These are phyloP conservation scores for Anneissia japonica DNA, from an alignment of 35 echinoderm and acorn worm genomes.

Conservation along the genomic window DNA sequence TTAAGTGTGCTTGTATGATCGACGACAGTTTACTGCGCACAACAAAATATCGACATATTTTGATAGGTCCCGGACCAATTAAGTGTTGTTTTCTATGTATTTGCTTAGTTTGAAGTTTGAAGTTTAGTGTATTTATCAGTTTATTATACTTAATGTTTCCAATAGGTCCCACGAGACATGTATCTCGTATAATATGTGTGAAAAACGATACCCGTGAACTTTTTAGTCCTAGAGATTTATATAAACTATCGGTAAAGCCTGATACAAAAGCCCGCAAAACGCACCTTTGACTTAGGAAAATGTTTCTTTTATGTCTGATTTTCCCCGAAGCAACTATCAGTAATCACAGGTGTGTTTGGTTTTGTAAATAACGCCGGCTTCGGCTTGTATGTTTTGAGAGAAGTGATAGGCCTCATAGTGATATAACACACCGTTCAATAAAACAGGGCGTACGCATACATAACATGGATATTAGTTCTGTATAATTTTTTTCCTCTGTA, in stretches of 20 bases:
- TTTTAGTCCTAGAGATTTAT: background rate
- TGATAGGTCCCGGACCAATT: background rate
- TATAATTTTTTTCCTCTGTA: too few species aligned
- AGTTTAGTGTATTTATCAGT: background rate
- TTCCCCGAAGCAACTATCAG: background rate
- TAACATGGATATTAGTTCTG: too few species aligned
- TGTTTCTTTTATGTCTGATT: background rate
- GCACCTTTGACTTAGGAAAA: background rate
- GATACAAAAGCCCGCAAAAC: background rate
- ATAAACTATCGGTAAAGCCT: background rate
- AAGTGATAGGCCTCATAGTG: too few species aligned
- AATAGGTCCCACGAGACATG: background rate
- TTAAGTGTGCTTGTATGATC: background rate
- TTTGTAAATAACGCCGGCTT: background rate
- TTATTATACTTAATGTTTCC: background rate
- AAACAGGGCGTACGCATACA: too few species aligned
- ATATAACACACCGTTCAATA: too few species aligned
- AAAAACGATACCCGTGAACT: background rate
- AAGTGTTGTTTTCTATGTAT: background rate
- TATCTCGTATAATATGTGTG: background rate
- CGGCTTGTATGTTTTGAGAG: too few species aligned
- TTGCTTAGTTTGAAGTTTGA: background rate
- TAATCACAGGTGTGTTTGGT: background rate
- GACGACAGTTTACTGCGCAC: background rate
- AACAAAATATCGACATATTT: background rate